Evolutionary conservation across 1,140 invertebrate genomes (phyloP).

Genomic region (Zaprionus taronus): DNA sequence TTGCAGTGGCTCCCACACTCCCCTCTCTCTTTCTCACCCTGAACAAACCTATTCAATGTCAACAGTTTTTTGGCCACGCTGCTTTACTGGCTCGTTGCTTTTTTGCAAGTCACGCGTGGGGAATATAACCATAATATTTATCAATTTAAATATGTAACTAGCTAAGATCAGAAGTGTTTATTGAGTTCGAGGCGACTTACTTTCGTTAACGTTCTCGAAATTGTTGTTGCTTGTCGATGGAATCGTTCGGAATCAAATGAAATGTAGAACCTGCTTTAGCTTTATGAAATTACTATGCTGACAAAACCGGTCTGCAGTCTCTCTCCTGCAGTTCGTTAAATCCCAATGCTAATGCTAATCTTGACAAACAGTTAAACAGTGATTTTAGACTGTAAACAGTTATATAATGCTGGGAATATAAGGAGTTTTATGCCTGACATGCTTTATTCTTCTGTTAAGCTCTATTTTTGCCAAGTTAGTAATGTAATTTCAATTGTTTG

Average conservation of each 20-base stretch:
- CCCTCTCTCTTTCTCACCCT: background rate
- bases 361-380: background rate
- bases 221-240: conserved; percentile 18
- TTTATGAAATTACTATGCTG: conserved; percentile 49
- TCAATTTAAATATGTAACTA: conserved; percentile 29
- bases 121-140: background rate
- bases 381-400: background rate
- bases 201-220: conserved; percentile 51
- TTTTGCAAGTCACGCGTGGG: conserved; percentile 5
- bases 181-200: conserved; percentile 65
- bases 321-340: conserved; percentile 25
- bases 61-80: conserved; percentile 14
- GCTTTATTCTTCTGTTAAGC: too few relatives aligned
- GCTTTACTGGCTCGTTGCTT: background rate
- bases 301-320: conserved; percentile 56
- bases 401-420: background rate
- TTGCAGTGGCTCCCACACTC: conserved; percentile 4
- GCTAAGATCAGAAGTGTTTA: conserved; percentile 33
- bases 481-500: background rate
- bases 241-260: conserved; percentile 43
- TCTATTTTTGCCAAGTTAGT: background rate
- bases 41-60: conserved; percentile 30
- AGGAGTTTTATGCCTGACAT: background rate
- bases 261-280: conserved; percentile 73
- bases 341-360: conserved; percentile 7